A percentile compares a stretch with the other conserved stretches of the same genome.
phyloP scores from a whole-genome alignment of 2,888 invertebrate genomes.

The Seira ritae region DNA sequence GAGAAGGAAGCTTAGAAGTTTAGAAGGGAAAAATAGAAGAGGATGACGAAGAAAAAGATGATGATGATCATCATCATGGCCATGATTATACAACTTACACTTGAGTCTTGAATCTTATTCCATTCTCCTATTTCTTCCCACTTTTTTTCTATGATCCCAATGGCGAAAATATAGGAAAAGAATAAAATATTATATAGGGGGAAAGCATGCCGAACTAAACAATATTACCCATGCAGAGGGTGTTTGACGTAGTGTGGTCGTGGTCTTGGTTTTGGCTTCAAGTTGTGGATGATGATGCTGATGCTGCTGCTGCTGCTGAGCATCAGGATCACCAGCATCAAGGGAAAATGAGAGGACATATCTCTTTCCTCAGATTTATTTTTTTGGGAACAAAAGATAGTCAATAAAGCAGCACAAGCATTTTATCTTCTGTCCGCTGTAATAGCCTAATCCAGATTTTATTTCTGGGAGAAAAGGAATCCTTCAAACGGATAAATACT shows the following conservation, averaged over 20 bases:
- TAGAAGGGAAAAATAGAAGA: conserved; percentile 13
- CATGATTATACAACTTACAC: neutral
- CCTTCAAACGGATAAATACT: neutral
- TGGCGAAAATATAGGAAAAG: conserved; percentile 32
- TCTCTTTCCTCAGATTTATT: conserved; percentile 33
- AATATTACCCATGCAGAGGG: no score
- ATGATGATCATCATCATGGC: conserved; percentile 36
- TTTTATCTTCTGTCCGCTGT: conserved; percentile 31
- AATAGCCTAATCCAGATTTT: conserved; percentile 34
- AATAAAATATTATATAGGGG: conserved; percentile 22
- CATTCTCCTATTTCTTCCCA: conserved; percentile 7
- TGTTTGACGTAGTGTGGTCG: conserved; percentile 20
- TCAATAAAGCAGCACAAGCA: conserved; percentile 45
- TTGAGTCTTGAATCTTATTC: neutral
- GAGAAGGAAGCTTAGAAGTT: neutral
- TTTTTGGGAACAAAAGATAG: conserved; percentile 34
- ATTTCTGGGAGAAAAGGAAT: neutral
- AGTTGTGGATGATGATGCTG: no score
- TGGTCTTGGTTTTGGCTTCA: no score
- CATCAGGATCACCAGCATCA: no score
- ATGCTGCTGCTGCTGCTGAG: neutral
- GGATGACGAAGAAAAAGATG: no score
- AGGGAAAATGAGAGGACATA: neutral
- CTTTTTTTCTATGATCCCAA: conserved; percentile 14
- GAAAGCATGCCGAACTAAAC: neutral